Evolutionary conservation across 2,797 vertebrate genomes (phyloP).

Genomic region (Cyprinodon diabolis): DNA sequence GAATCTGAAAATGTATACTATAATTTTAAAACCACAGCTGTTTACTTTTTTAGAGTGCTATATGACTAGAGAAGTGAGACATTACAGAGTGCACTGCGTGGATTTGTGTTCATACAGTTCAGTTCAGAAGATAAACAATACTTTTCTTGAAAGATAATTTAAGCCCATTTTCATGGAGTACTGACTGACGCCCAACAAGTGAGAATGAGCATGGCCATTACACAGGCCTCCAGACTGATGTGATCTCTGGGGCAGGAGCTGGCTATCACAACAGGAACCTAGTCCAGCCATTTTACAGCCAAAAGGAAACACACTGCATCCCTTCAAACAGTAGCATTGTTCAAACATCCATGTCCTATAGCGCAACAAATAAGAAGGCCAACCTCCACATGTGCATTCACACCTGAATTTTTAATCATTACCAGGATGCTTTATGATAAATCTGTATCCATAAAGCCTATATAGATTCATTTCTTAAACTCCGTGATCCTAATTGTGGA

Average conservation of each 20-base stretch:
- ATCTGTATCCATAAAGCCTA: conserved; percentile 9
- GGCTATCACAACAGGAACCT: conserved; percentile 72
- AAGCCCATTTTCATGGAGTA: conserved; percentile 1
- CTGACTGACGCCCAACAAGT: conserved; percentile 23
- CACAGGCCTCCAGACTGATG: conserved; percentile 53
- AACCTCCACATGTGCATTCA: not conserved
- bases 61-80: conserved; percentile 7
- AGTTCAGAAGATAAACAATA: conserved; percentile 11
- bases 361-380: conserved; percentile 36
- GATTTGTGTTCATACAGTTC: conserved; percentile 33
- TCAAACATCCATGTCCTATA: conserved; percentile 65
- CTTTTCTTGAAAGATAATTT: conserved; percentile 21
- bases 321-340: conserved; percentile 71
- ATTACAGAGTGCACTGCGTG: conserved; percentile 19
- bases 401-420: not conserved
- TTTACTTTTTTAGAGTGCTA: too few relatives aligned
- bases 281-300: conserved; percentile 65
- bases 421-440: not conserved
- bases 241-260: conserved; percentile 46
- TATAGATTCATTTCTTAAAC: not conserved
- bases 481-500: conserved; percentile 12
- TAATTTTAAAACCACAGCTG: not conserved
- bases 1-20: not conserved
- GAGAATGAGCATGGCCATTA: conserved; percentile 37
- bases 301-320: conserved; percentile 70